Evolutionary conservation across 1,140 invertebrate species (phyloP), one percentile per base, ranked within the genome.

Genomic region (Tetramorium alpestre): DNA sequence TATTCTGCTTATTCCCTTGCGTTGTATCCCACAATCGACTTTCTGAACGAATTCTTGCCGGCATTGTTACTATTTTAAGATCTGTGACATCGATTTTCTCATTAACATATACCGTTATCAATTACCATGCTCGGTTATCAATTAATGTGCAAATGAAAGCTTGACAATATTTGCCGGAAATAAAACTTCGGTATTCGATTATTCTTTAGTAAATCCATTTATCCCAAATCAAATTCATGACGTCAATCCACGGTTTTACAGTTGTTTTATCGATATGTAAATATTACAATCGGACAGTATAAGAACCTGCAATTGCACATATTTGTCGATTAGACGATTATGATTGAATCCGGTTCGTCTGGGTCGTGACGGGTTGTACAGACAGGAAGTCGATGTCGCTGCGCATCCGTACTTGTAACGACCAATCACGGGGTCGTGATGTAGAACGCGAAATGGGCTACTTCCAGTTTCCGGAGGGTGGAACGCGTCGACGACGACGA

Each of bases 341-440:
- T 47, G n/a, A 10, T n/a, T 41, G 76, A 81, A 81, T 86, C 75
- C 62, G 85, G 62, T 28, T 38, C 85, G 75, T 78, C 64, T 41
- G 70, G 81, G 38, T 60, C 81, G 47, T 49, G 60, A 67, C 84
- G 75, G 13, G 75, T 16, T 73, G 41, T 62, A 58, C 80, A 69
- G 56, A 87, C 90, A 89, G 91, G 91, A 92, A 88, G 88, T 90
- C 82, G 70, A 72, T 87, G 85, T 90, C 90, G 88, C 86, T 88
- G 86, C 87, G 80, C 91, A 88, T 89, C 90, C 87, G 87, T 86
- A 77, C 70, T 81, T 82, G 76, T 87, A 91, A 91, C 86, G 84
- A 90, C 89, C 89, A 91, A 92, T 92, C 91, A 92, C 85, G 86
- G 80, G 62, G 86, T 13, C 82, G 41, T 67, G 73, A 69, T 60